Base-by-base conservation (phyloP, 2,113 vertebrate genomes). In the Lampris incognitus region DNA sequence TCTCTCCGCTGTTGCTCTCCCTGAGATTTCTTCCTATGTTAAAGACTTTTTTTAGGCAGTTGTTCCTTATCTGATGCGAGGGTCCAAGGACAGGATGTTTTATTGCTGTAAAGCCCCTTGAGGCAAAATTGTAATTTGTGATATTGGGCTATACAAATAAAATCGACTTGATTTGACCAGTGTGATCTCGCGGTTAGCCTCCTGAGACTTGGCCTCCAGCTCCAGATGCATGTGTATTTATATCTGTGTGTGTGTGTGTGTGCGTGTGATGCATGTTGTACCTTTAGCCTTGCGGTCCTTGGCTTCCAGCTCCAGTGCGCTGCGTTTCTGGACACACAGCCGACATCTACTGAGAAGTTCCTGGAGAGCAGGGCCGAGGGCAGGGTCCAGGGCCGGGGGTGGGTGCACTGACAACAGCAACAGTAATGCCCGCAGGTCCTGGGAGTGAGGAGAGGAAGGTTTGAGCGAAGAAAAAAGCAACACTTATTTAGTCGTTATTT, bases 211-310 rank as follows among this genome's bases (percentile, higher is more conserved):
- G 24, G 24, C 24, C 24, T 24, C 24, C 24, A 24, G 24, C 24
- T 24, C 24, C 24, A 24, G 24, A 24, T 7, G 39, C 37, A 46
- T 60, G 37, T 68, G 58, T 48, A 48, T 64, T 58, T 36, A 8
- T 41, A 37, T 55, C 38, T 73, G 59, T 57, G 41, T 57, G 10
- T 55, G 49, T 10, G 37, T 60, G 40, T 60, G 39, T 74, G 44
- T 65, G 57, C 60, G 68, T 50, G 13, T 48, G 40, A 24, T 59
- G 57, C 69, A 69, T 50, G n/a, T 39, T 0, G 4, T 79, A 98
- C 97, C 97, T 96, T 97, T 97, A 92, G 94, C 93, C 95, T 97
- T 97, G 90, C 96, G 94, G 89, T 98, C 96, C 93, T 96, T 96
- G 90, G 96, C 95, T 95, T 99, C 97, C 89, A 95, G 95, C 81